Evolutionary conservation across 64 coral and sea anemone genomes (phyloP).

Genomic region (Dendronephthya gigantea): DNA sequence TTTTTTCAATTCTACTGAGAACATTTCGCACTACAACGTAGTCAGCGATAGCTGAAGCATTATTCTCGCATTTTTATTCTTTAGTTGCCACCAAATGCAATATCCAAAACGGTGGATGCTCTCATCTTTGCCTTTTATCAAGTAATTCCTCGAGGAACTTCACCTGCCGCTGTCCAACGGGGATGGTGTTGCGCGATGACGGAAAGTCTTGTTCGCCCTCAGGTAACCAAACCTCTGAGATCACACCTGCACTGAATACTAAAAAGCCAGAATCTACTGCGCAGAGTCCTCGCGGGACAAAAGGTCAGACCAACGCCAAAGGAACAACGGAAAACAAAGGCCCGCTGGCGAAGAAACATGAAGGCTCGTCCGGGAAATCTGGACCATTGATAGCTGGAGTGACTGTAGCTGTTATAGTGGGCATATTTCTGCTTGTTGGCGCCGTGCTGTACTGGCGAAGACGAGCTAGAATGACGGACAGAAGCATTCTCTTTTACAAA

Average conservation of each 20-base stretch:
- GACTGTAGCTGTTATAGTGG: neutral
- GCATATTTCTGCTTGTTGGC: neutral
- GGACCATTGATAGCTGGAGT: conserved; percentile 6
- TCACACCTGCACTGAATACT: neutral
- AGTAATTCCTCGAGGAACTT: neutral
- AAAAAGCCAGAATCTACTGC: too few relatives aligned
- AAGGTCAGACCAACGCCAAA: neutral
- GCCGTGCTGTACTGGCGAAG: neutral
- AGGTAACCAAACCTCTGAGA: neutral
- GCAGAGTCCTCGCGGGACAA: neutral
- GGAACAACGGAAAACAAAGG: neutral
- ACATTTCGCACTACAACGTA: too few relatives aligned
- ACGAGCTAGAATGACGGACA: neutral
- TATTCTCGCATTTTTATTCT: neutral
- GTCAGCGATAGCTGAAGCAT: too few relatives aligned
- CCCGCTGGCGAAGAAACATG: neutral
- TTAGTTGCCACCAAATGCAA: neutral
- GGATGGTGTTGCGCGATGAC: neutral
- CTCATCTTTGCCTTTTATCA: neutral
- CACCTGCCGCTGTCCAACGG: neutral
- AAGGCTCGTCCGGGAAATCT: neutral
- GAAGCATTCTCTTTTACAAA: conserved; percentile 6
- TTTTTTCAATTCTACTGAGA: too few relatives aligned
- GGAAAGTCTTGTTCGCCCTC: neutral
- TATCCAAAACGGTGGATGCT: neutral